Percentiles rank a stretch among this genome's conserved stretches.
phyloP scores from a whole-genome alignment of 1,140 invertebrate genomes.

The Aradophagus sp. region DNA sequence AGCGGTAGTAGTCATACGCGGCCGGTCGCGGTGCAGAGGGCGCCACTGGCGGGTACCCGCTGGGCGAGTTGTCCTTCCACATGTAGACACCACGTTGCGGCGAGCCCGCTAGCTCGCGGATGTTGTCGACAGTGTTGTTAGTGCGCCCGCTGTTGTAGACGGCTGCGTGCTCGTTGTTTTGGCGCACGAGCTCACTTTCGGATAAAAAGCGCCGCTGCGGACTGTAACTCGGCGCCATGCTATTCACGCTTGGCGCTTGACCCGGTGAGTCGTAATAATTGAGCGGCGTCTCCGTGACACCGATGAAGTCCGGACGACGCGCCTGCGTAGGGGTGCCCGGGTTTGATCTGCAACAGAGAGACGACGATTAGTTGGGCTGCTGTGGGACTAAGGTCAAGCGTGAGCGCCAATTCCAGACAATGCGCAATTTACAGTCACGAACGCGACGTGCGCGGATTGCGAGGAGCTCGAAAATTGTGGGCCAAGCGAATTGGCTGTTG shows the following conservation, averaged over 20 bases:
- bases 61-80: slow-evolving; percentile 85
- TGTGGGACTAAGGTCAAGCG: background rate
- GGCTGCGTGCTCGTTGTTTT: slow-evolving; percentile 75
- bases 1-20: slow-evolving; percentile 78
- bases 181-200: slow-evolving; percentile 88
- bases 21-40: slow-evolving; percentile 61
- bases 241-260: slow-evolving; percentile 57
- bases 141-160: slow-evolving; percentile 70
- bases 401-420: slow-evolving; percentile 44
- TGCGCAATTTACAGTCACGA: slow-evolving; percentile 37
- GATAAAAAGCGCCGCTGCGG: slow-evolving; percentile 89
- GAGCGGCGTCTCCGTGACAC: slow-evolving; percentile 76
- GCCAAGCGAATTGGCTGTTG: too few species aligned
- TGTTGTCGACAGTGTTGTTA: slow-evolving; percentile 78
- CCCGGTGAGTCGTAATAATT: slow-evolving; percentile 75
- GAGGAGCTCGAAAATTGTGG: slow-evolving; percentile 16
- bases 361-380: background rate
- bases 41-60: slow-evolving; percentile 66
- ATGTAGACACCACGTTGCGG: slow-evolving; percentile 88
- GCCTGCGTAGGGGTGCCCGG: slow-evolving; percentile 91
- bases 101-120: slow-evolving; percentile 86
- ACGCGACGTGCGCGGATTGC: slow-evolving; percentile 34
- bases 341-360: slow-evolving; percentile 82
- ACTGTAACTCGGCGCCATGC: slow-evolving; percentile 73
- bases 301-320: slow-evolving; percentile 88